phyloP scores from a whole-genome alignment of 2,888 invertebrate genomes.

The Encarsia formosa region DNA sequence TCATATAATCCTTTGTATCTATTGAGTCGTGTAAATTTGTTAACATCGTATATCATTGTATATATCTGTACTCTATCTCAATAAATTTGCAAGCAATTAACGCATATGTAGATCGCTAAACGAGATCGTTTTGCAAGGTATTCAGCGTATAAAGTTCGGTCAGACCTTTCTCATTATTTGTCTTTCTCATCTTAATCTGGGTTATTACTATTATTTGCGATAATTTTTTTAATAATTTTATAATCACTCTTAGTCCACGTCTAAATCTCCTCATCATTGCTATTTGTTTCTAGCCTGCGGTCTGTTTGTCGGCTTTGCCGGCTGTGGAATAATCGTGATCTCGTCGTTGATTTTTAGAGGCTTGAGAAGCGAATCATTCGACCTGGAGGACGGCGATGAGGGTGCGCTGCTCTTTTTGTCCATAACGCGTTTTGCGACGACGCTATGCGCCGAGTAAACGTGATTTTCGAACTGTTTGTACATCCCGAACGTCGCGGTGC shows the following conservation, averaged over 20 bases:
- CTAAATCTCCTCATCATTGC: constrained; percentile 49
- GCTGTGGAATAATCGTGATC: constrained; percentile 85
- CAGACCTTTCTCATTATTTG: not conserved
- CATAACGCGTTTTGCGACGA: constrained; percentile 82
- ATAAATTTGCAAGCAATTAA: constrained; percentile 30
- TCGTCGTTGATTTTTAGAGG: constrained; percentile 85
- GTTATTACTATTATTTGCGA: not conserved
- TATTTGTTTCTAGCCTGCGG: constrained; percentile 48
- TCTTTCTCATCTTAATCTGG: not conserved
- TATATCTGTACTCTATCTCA: constrained; percentile 17
- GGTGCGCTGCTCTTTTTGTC: constrained; percentile 63
- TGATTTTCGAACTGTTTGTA: constrained; percentile 93
- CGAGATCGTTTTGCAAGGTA: constrained; percentile 36
- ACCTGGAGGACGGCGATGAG: constrained; percentile 51
- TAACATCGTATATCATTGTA: constrained; percentile 20
- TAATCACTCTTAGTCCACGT: constrained; percentile 36
- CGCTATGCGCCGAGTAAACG: constrained; percentile 89
- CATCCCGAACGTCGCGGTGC: constrained; percentile 92
- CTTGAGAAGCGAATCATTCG: constrained; percentile 66
- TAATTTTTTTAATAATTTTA: not conserved
- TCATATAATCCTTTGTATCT: constrained; percentile 9
- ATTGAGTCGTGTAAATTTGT: constrained; percentile 4
- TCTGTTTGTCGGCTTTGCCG: constrained; percentile 56
- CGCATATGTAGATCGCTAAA: constrained; percentile 36
- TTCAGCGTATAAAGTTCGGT: constrained; percentile 28